These are phyloP conservation scores for Urocyon cinereoargenteus DNA, from an alignment of 2,797 vertebrate species.

Conservation along the genomic window DNA sequence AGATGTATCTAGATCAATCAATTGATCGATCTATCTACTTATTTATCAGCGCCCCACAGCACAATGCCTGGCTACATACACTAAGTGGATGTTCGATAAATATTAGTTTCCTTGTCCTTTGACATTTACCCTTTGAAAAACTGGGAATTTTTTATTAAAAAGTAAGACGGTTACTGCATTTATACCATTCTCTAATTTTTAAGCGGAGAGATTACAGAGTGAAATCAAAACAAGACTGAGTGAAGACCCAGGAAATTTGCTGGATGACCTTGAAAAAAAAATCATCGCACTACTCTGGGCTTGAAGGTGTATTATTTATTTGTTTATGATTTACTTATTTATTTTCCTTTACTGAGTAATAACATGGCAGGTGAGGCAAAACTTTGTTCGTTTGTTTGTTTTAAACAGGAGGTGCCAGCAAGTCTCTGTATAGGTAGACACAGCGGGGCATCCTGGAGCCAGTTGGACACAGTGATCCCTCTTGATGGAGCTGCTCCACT, in stretches of 20 bases:
- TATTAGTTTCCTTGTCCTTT: neutral
- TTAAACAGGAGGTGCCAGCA: neutral
- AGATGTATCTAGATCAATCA: neutral
- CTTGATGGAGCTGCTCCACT: neutral
- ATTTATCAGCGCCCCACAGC: neutral
- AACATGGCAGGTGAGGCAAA: neutral
- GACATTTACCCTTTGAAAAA: neutral
- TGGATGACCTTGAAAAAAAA: neutral
- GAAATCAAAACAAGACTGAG: neutral
- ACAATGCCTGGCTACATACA: neutral
- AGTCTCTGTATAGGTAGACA: neutral
- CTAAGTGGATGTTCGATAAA: neutral
- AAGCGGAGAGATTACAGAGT: neutral
- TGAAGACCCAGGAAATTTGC: neutral
- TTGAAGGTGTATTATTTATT: neutral
- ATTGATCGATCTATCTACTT: too few species aligned
- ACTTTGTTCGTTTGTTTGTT: neutral
- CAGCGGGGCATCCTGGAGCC: too few species aligned
- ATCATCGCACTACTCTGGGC: neutral
- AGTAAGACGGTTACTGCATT: neutral
- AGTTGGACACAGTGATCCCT: neutral
- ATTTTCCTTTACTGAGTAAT: neutral
- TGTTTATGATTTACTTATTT: neutral
- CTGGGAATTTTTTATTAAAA: neutral
- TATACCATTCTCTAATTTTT: neutral